Evolutionary conservation across 2,888 invertebrate species (phyloP), one percentile per base, ranked within the genome.

Genomic region (Cataglyphis cursor): DNA sequence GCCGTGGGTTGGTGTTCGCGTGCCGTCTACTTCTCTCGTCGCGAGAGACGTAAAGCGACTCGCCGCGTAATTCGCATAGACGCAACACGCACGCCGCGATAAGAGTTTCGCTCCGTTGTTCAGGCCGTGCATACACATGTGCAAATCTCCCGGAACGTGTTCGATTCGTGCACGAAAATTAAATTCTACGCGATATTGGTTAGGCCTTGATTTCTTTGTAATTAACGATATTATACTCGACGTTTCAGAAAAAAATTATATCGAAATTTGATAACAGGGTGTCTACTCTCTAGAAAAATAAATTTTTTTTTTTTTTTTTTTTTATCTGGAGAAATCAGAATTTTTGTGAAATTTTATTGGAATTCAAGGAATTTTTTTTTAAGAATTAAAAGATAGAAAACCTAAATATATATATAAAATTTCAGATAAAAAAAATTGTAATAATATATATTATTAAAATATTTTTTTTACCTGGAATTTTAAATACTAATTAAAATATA

Each of bases 61-160:
- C 75, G 64, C 61, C 64, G 65, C 75, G 76, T 82, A 82, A 64
- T 80, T 82, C 80, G 65, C 81, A 66, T 65, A 82, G 75, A 76
- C 78, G 78, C 66, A 75, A 78, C 80, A 78, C 31, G 38, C 44
- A 41, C 78, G 81, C 24, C 64, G 65, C 76, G 81, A 82, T 82
- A 82, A 82, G 65, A 44, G 73, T 35, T 31, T 44, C 72, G 28
- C 78, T 57, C 72, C 41, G 59, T 24, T 35, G 44, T 59, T 59
- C 12, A 44, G 28, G 35, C 35, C 44, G 41, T 31, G 24, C 24
- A 1, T n/a, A n/a, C 24, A 57, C 76, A 21, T 59, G 41, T 41
- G 38, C 44, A 78, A 78, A 78, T 78, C 78, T 72, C 41, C 21
- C 9, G 73, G 9, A 41, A 68, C 68, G 48, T 41, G 66, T 78